Base-by-base conservation (phyloP, 2,797 vertebrate species). In the Halcyon badia region DNA sequence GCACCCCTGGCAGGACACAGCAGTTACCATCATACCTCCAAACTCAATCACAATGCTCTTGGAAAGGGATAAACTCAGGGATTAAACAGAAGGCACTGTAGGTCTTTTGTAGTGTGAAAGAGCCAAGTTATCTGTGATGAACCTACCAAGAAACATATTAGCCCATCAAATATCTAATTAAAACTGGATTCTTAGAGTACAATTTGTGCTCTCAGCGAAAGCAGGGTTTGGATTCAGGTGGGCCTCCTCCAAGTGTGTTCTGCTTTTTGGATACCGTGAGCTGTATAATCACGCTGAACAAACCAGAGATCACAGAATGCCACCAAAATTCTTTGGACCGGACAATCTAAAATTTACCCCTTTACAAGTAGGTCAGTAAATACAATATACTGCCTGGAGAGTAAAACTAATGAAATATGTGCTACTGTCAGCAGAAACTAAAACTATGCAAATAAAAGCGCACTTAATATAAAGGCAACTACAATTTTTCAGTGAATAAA, bases 361-460 rank as follows among this genome's bases (percentile, higher is more conserved):
- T 79, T 66, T 86, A 49, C 39, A 69, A 70, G 44, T 31, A 93
- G 70, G 56, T 87, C 82, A 83, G 37, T 39, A 65, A 91, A 46
- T 41, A 58, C 62, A 48, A 70, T 12, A 70, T 1, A 28, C 51
- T 82, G 75, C 62, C 70, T 60, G 77, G 24, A 79, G 44, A 79
- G 31, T 35, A 76, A 56, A 94, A 58, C 80, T 91, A 82, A 37
- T 25, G 20, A 44, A 86, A 26, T 10, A 35, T 8, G 14, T 48
- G 70, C 73, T 93, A 88, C 72, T 8, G 42, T 62, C 89, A 94
- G 72, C 66, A 96, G 75, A 86, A 91, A 85, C 52, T 44, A 77
- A 31, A 90, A 69, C 61, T 84, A 76, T 24, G 49, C 77, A 92
- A 78, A 71, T 41, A 39, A 31, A 95, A 92, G 61, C 30, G 30